phyloP scores from a whole-genome alignment of 2,888 invertebrate species.

The Amblyjoppa proteus region DNA sequence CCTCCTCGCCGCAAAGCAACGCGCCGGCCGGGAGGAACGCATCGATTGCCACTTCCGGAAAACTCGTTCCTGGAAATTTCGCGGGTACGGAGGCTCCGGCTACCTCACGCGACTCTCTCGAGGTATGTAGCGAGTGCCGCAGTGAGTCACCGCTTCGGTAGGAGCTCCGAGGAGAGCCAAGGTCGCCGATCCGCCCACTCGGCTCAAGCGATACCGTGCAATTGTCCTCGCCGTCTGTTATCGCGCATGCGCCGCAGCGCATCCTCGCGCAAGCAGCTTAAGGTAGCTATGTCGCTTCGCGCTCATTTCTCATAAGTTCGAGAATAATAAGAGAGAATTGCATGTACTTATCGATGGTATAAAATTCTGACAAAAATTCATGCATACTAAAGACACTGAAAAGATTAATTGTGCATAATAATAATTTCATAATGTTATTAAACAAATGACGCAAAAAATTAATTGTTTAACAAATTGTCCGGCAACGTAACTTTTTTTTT shows the following conservation, averaged over 20 bases:
- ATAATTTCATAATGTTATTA: too few relatives aligned
- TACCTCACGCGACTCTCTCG: not conserved
- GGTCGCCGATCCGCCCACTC: constrained; percentile 16
- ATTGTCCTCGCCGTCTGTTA: not conserved
- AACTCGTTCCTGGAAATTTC: constrained; percentile 45
- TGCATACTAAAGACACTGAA: too few relatives aligned
- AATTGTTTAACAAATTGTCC: too few relatives aligned
- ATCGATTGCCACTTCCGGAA: constrained; percentile 63
- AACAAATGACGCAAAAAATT: too few relatives aligned
- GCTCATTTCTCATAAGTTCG: too few relatives aligned
- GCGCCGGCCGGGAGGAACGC: not conserved
- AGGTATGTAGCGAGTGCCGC: constrained; percentile 9
- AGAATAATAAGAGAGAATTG: too few relatives aligned
- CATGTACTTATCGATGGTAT: too few relatives aligned
- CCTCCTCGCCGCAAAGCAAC: not conserved
- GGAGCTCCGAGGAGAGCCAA: constrained; percentile 10
- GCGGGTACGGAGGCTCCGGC: constrained; percentile 16
- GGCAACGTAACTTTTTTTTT: too few relatives aligned
- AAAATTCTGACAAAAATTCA: too few relatives aligned
- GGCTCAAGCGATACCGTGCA: constrained; percentile 10
- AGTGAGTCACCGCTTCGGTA: constrained; percentile 23
- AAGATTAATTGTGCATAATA: too few relatives aligned
- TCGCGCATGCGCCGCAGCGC: not conserved
- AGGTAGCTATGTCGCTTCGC: too few relatives aligned
- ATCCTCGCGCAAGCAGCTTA: not conserved